A percentile compares a stretch with the other conserved stretches of the same genome.
Conservation (phyloP, 2,797 vertebrate species). For the Lepus oiostolus region DNA sequence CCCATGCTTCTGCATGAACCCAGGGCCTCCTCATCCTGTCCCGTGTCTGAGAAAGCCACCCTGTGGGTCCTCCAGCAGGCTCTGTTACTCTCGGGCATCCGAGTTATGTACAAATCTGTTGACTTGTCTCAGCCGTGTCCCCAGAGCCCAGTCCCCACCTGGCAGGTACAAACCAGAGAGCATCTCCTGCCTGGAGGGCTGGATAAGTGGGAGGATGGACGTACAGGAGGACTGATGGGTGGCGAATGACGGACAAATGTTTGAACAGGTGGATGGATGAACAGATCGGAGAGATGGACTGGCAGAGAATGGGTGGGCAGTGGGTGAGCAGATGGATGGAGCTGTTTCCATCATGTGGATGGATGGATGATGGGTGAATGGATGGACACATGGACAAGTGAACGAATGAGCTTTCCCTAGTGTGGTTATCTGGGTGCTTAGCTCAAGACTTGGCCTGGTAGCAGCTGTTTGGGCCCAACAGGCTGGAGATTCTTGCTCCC, state of each 20-base stretch:
- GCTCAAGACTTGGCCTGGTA: too few species aligned
- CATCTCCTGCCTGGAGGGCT: neutral
- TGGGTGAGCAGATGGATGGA: neutral
- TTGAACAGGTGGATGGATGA: accelerated
- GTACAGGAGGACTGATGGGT: neutral
- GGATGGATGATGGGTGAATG: too few species aligned
- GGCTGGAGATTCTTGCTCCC: too few species aligned
- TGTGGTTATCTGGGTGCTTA: too few species aligned
- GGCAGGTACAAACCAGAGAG: neutral
- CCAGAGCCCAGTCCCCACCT: neutral
- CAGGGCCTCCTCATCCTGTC: neutral
- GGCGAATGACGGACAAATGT: too few species aligned
- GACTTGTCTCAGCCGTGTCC: neutral
- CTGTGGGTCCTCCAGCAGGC: neutral
- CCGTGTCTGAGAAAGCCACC: neutral
- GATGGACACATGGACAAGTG: too few species aligned
- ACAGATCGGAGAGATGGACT: neutral
- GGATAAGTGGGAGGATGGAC: neutral
- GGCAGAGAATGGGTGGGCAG: too few species aligned
- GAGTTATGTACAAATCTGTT: neutral
- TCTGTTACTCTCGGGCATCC: neutral
- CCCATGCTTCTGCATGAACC: neutral
- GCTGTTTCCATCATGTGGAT: too few species aligned
- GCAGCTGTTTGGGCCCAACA: too few species aligned
- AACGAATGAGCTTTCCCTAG: too few species aligned